Evolutionary conservation across 2,888 invertebrate genomes (phyloP).

Genomic region (Lepidochrysops patricia): DNA sequence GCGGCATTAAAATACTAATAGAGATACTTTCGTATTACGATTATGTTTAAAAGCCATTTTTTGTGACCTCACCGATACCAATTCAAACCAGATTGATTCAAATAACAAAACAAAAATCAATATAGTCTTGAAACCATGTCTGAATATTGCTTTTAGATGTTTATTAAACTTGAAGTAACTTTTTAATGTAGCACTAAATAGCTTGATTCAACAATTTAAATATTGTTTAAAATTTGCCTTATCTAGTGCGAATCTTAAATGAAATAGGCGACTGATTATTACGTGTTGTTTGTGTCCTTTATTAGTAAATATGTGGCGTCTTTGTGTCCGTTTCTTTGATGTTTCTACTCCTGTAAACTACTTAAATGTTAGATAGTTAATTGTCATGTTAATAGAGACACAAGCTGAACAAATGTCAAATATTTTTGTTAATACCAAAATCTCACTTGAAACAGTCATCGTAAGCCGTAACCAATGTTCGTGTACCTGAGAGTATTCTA

Average conservation of each 20-base stretch:
- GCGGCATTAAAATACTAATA: neutral
- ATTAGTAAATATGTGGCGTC: conserved; percentile 4
- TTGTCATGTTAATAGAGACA: neutral
- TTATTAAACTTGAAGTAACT: too few species aligned
- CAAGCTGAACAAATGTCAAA: neutral
- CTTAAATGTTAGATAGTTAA: neutral
- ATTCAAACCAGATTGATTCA: neutral
- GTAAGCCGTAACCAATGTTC: neutral
- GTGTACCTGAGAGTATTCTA: conserved; percentile 7
- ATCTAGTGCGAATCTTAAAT: neutral
- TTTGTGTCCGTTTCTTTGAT: neutral
- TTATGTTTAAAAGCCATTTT: neutral
- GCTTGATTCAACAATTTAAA: neutral
- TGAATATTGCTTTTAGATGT: too few species aligned
- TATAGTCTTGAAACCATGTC: too few species aligned
- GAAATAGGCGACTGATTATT: neutral
- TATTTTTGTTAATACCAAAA: neutral
- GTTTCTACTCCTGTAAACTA: neutral
- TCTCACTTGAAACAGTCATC: neutral
- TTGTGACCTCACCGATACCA: neutral
- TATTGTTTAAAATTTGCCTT: neutral
- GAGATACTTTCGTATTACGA: neutral
- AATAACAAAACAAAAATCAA: neutral
- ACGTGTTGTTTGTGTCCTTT: neutral
- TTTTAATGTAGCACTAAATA: too few species aligned